Evolutionary conservation across 2,797 vertebrate genomes (phyloP).

Genomic region (Parambassis ranga): DNA sequence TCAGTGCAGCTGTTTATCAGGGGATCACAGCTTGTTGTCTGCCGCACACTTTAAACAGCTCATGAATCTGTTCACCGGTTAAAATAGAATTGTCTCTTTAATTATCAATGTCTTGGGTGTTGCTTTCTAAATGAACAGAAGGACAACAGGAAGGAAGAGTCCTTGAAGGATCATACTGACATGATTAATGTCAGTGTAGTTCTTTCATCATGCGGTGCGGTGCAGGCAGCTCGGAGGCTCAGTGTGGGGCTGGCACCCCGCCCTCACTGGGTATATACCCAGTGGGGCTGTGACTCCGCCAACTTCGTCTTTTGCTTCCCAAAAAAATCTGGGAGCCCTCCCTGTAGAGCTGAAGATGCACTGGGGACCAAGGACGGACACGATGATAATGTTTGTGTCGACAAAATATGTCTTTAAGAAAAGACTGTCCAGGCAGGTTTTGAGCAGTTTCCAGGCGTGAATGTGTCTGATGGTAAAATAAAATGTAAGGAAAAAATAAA

Average conservation of each 20-base stretch:
- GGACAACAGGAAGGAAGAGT: constrained; percentile 20
- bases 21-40: neutral
- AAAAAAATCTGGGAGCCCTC: constrained; percentile 27
- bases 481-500: neutral
- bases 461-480: neutral
- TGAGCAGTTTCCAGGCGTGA: neutral
- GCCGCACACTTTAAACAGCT: neutral
- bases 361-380: neutral
- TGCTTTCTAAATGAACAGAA: neutral
- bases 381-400: neutral
- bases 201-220: constrained; percentile 47
- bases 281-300: constrained; percentile 11
- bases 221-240: constrained; percentile 31
- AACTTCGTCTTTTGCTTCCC: constrained; percentile 4
- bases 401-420: neutral
- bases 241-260: constrained; percentile 14
- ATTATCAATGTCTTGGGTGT: constrained; percentile 11
- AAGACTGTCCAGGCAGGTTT: too few relatives aligned
- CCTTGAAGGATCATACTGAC: constrained; percentile 22
- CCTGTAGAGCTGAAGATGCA: neutral
- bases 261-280: constrained; percentile 16
- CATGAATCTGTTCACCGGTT: neutral
- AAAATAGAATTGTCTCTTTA: neutral
- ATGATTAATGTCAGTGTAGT: constrained; percentile 48
- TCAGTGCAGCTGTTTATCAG: neutral